A percentile compares a stretch with the other conserved stretches of the same genome.
Evolutionary conservation across 2,797 vertebrate genomes (phyloP).

Genomic region (Acomys russatus): DNA sequence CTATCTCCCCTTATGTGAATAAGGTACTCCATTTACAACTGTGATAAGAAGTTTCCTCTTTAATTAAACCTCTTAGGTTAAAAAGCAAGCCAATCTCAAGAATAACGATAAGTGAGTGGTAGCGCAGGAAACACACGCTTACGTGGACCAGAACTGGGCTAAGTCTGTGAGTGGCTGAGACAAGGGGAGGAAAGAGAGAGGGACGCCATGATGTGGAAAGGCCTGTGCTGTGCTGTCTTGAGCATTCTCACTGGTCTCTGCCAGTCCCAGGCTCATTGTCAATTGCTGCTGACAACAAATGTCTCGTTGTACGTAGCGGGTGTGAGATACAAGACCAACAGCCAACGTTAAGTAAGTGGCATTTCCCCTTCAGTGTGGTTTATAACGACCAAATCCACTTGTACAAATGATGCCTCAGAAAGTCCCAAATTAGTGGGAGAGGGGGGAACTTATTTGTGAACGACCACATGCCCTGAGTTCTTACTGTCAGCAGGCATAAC

Average conservation of each 20-base stretch:
- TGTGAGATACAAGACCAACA: not conserved
- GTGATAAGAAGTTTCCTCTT: constrained; percentile 19
- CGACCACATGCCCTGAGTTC: not conserved
- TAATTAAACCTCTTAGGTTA: constrained; percentile 45
- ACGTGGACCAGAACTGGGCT: not conserved
- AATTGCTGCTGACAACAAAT: not conserved
- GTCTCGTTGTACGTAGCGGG: not conserved
- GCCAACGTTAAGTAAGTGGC: not conserved
- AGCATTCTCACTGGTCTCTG: not conserved
- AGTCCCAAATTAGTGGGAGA: not conserved
- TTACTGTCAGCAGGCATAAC: not conserved
- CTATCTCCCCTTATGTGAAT: not conserved
- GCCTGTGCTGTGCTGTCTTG: not conserved
- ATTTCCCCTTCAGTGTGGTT: not conserved
- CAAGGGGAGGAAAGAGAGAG: not conserved
- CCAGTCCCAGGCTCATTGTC: not conserved
- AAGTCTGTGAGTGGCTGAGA: not conserved
- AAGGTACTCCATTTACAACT: not conserved
- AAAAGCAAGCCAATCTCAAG: constrained; percentile 35
- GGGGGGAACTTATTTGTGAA: not conserved
- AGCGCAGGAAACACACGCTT: not conserved
- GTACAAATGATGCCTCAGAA: not conserved
- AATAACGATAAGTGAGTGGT: not conserved
- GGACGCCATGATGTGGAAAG: not conserved
- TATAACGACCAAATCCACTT: not conserved